Base-by-base conservation (phyloP, 2,888 invertebrate species). In the Sceliomorpha sp. region DNA sequence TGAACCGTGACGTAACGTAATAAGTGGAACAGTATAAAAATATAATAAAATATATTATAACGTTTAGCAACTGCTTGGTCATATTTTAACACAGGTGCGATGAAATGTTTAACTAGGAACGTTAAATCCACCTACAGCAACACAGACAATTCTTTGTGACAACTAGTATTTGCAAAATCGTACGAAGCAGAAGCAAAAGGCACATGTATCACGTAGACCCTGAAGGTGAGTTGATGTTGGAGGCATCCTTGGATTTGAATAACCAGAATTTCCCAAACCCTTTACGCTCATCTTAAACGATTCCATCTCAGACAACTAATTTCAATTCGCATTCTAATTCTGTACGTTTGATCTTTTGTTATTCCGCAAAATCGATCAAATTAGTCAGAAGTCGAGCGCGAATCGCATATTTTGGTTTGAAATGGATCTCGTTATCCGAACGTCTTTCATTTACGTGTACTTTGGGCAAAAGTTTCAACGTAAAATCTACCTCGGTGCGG, bases 401-500 rank as follows among this genome's bases (percentile, higher is more conserved):
- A 20, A 20, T 20, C 20, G 20, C 20, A 20, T 4, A 20, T 20
- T 20, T 2, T 2, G 20, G 5, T 5, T 20, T 20, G 20, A 20
- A 20, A 4, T 20, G 20, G 20, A 20, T 20, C 5, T 4, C 5
- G 20, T 20, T 20, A 5, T 20, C 5, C 5, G 20, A 5, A 2
- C 20, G 20, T 20, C 20, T 20, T 20, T 20, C 20, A 20, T 5
- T 20, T 20, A 20, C 62, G 53, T 72, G 72, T 48, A 77, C 58
- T 60, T 62, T 68, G 70, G 48, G 73, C 73, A 66, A 77, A 77
- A 76, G 47, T 77, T 77, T 71, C 73, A 66, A 56, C 63, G 51
- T 44, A 62, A 60, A 76, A 77, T 5, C 60, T 73, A 68, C 76
- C 74, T 77, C 70, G 69, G 72, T 75, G 63, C 73, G 39, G 37